Evolutionary conservation across 2,797 vertebrate genomes (phyloP).

Genomic region (Anabacerthia variegaticeps): DNA sequence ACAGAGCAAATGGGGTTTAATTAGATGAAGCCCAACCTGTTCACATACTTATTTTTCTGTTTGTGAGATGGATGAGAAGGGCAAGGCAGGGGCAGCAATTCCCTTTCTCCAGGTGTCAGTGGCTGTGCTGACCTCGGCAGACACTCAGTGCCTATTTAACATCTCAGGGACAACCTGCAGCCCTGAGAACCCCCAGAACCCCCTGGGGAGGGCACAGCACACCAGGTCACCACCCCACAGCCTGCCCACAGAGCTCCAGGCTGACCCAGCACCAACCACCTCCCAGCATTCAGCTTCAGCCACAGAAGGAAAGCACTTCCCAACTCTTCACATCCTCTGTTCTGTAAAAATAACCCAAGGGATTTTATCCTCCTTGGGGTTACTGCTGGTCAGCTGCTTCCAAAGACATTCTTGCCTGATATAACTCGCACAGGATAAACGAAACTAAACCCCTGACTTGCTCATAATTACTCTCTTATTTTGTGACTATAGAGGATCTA

Average conservation of each 20-base stretch:
- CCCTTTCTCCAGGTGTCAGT: not conserved
- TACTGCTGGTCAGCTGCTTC: not conserved
- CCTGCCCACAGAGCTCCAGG: not conserved
- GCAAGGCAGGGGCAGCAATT: not conserved
- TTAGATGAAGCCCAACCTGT: not conserved
- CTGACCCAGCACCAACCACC: accelerated
- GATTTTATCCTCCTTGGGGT: not conserved
- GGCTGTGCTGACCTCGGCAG: not conserved
- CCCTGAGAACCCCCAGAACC: accelerated
- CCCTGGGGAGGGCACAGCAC: accelerated
- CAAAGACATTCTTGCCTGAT: not conserved
- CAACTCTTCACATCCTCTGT: accelerated
- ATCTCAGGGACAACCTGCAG: accelerated
- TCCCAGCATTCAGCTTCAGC: accelerated
- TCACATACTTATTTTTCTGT: not conserved
- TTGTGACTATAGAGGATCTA: not conserved
- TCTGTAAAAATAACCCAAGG: not conserved
- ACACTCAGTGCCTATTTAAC: not conserved
- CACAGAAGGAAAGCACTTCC: not conserved
- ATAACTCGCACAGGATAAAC: not conserved
- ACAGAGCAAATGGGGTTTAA: not conserved
- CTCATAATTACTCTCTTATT: not conserved
- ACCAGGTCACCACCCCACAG: too few species aligned
- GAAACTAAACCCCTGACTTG: not conserved
- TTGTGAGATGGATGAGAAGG: not conserved